Percentiles rank a stretch among this genome's conserved stretches.
Evolutionary conservation across 37 sponge, comb jelly and placozoan species (phyloP).

Genomic region (Aplysina aerophoba): DNA sequence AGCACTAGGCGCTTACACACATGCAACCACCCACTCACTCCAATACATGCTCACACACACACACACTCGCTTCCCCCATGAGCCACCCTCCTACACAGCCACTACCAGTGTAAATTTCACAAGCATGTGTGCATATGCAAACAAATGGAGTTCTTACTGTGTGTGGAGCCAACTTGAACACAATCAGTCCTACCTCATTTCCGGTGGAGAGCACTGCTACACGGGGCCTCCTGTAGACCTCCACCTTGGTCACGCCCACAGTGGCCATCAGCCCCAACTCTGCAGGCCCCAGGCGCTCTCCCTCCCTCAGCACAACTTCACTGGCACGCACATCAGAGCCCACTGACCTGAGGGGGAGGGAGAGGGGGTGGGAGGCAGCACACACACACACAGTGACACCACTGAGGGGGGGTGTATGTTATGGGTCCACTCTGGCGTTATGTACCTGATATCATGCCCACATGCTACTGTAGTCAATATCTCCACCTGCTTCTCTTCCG

Average conservation of each 20-base stretch:
- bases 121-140: background rate
- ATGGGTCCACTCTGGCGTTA: background rate
- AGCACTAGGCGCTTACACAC: too few relatives aligned
- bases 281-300: conserved; percentile 73
- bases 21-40: too few relatives aligned
- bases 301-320: conserved; percentile 67
- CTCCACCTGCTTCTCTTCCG: conserved; percentile 54
- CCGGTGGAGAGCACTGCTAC: conserved; percentile 94
- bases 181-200: conserved; percentile 76
- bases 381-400: too few relatives aligned
- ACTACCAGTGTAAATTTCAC: too few relatives aligned
- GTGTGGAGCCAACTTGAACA: too few relatives aligned
- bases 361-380: too few relatives aligned
- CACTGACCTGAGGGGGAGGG: conserved; percentile 59
- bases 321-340: conserved; percentile 90
- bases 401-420: too few relatives aligned
- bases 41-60: too few relatives aligned
- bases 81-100: conserved; percentile 15
- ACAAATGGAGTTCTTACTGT: too few relatives aligned
- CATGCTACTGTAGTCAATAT: conserved; percentile 52
- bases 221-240: conserved; percentile 59
- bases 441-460: conserved; percentile 68
- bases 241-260: conserved; percentile 69
- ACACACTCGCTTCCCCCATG: too few relatives aligned
- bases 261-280: conserved; percentile 89